Percentiles rank a stretch among this genome's conserved stretches.
phyloP scores from a whole-genome alignment of 2,888 invertebrate species.

The Drosophila rellima region DNA sequence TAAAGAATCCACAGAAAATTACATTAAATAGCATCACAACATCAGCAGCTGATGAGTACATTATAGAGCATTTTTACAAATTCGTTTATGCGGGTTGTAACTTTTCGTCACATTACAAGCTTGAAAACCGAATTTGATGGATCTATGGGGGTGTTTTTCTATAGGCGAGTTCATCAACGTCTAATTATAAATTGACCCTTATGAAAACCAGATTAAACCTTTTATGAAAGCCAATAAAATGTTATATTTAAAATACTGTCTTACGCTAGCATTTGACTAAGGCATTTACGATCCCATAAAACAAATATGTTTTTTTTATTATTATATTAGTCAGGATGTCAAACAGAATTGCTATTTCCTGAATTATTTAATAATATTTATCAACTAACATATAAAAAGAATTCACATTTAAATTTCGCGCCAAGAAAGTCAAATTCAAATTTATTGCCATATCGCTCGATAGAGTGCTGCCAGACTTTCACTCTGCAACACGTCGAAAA shows the following conservation, averaged over 20 bases:
- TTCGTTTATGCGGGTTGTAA: slow-evolving; percentile 55
- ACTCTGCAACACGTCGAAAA: background rate
- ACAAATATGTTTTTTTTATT: background rate
- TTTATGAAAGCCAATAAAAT: background rate
- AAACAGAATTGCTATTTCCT: background rate
- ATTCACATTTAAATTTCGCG: too few species aligned
- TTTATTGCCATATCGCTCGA: background rate
- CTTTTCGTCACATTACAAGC: slow-evolving; percentile 48
- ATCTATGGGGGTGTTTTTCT: slow-evolving; percentile 49
- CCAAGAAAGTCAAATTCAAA: too few species aligned
- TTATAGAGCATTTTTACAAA: slow-evolving; percentile 12
- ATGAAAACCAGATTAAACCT: slow-evolving; percentile 17
- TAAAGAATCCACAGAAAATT: slow-evolving; percentile 51
- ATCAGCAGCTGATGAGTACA: slow-evolving; percentile 56
- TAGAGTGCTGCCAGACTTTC: background rate
- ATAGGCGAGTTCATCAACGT: slow-evolving; percentile 2
- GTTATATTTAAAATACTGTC: background rate
- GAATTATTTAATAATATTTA: background rate
- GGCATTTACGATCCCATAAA: background rate
- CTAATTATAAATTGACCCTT: slow-evolving; percentile 12
- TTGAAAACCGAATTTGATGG: slow-evolving; percentile 39
- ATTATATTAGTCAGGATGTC: background rate
- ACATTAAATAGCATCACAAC: slow-evolving; percentile 33
- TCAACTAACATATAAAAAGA: background rate
- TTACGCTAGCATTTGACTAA: background rate